Base-by-base conservation (phyloP, 1,140 invertebrate species). In the Cydia amplana region DNA sequence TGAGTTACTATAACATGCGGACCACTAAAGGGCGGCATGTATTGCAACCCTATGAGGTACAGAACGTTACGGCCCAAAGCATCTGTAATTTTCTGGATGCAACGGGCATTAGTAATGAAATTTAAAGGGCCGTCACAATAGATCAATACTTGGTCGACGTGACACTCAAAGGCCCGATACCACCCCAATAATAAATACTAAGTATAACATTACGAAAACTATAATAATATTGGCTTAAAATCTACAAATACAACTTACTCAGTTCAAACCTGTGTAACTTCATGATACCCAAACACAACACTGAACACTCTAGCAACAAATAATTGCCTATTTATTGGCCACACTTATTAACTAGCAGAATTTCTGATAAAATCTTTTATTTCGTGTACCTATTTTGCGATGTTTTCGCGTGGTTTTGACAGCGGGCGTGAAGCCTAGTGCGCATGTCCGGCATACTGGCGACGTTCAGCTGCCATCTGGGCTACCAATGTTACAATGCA, bases 201-300 rank as follows among this genome's bases (percentile, higher is more conserved):
- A n/a, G n/a, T n/a, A n/a, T n/a, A n/a, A n/a, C n/a, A n/a, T n/a
- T n/a, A 14, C 10, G 14, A 46, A 46, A 64, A 20, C 12, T 12
- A 12, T 64, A 25, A 64, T 20, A 64, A 64, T 23, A 23, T 4
- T 55, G 16, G 16, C 3, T 64, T 2, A 64, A 25, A 65, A 28
- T 65, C 49, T 40, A 40, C 7, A 40, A 40, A 40, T 40, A 51
- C 43, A 67, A 89, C 89, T 90, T 81, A 87, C 85, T 79, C 46
- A 87, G 74, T 83, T 90, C 87, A 74, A 88, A 84, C 85, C 3
- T 46, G 4, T 84, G 82, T 73, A 89, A 80, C 78, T 88, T 91
- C 87, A 90, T 89, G 70, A 77, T 80, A 55, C 46, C 63, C 20
- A 43, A 74, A 28, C 63, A 73, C 73, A 63, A 76, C 75, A 75